Conservation (phyloP, 1,140 invertebrate genomes). For the Rhysida immarginata region DNA sequence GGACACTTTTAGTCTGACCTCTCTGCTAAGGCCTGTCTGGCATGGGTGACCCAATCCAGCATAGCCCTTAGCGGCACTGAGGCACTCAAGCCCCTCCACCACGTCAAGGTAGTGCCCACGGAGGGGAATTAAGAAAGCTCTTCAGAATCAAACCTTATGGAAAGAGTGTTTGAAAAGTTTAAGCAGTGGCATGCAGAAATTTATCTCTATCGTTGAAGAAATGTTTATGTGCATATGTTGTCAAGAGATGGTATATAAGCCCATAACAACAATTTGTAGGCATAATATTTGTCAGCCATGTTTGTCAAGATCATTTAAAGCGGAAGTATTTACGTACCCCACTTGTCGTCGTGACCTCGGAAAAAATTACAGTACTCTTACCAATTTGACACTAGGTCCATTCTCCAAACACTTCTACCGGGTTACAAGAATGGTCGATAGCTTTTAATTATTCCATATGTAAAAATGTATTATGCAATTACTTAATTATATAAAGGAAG, state of each 20-base stretch:
- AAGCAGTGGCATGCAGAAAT: slow-evolving; percentile 27
- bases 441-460: too few relatives aligned
- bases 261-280: slow-evolving; percentile 53
- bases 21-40: too few relatives aligned
- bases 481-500: too few relatives aligned
- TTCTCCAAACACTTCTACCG: slow-evolving; percentile 40
- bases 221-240: slow-evolving; percentile 64
- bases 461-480: too few relatives aligned
- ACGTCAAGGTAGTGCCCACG: too few relatives aligned
- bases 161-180: not conserved
- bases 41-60: too few relatives aligned
- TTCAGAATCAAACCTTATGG: not conserved
- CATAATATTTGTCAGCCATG: slow-evolving; percentile 63
- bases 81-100: too few relatives aligned
- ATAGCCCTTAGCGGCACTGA: too few relatives aligned
- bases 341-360: slow-evolving; percentile 37
- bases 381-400: slow-evolving; percentile 40
- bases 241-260: slow-evolving; percentile 52
- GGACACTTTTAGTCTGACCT: too few relatives aligned
- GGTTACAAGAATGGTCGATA: too few relatives aligned
- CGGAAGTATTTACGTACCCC: slow-evolving; percentile 47
- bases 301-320: slow-evolving; percentile 48
- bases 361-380: slow-evolving; percentile 36
- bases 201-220: slow-evolving; percentile 46
- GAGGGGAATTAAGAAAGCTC: slow-evolving; percentile 3